Evolutionary conservation across 2,888 invertebrate genomes (phyloP), one percentile per base, ranked within the genome.

Genomic region (Thecocarcelia acutangulata): DNA sequence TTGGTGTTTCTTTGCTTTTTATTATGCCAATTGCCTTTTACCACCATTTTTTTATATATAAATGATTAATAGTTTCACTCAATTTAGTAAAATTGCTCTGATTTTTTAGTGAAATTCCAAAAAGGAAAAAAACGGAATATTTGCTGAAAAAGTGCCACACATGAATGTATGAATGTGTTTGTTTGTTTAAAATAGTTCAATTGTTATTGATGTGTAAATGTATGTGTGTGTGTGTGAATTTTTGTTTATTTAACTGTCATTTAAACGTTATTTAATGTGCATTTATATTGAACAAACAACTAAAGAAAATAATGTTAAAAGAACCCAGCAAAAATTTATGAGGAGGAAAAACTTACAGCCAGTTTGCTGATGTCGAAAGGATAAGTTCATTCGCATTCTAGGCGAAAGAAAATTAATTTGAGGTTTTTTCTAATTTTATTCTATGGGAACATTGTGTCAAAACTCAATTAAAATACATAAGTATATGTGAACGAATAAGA

Each of bases 181-280:
- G 58, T 70, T 13, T 46, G 44, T 37, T 48, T 58, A 72, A 78
- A 72, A 59, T 59, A 44, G 52, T 72, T 72, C 58, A 73, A 52
- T 52, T 73, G 52, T 37, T 40, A 61, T 52, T 73, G 78, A 73
- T 61, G 44, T n/a, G n/a, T n/a, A n/a, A n/a, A n/a, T n/a, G n/a
- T n/a, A n/a, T n/a, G n/a, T n/a, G n/a, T n/a, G n/a, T 52, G 21
- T 52, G 17, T 59, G 11, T 59, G 15, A 15, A 6, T 33, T 37
- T 37, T 3, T 61, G 61, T 76, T 17, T 66, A 44, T 78, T 72
- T 72, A 59, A 78, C 59, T 78, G 78, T 72, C 72, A 78, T 52
- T 78, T 78, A 78, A 78, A 78, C 72, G 78, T 72, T 66, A 78
- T 78, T 78, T 72, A 78, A 72, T 78, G 58, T 72, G 58, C 78